These are phyloP conservation scores for Nomia melanderi DNA, from an alignment of 1,140 invertebrate genomes.

Conservation along the genomic window DNA sequence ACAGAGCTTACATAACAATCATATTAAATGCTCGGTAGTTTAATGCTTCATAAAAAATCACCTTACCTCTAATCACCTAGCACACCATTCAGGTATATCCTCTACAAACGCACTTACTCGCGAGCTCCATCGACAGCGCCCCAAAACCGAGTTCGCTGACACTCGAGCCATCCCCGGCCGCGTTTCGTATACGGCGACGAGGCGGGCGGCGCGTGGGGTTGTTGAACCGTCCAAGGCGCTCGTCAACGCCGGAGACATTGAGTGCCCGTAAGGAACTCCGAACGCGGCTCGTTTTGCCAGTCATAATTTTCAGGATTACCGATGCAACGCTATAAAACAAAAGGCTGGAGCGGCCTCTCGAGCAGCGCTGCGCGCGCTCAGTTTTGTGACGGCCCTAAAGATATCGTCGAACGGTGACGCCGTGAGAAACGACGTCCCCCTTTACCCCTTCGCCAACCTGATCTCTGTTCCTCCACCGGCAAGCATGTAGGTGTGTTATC, in stretches of 20 bases:
- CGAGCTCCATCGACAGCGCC: too few species aligned
- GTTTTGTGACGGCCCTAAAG: conserved; percentile 40
- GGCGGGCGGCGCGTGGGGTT: too few species aligned
- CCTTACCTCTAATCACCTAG: too few species aligned
- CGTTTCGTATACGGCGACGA: background rate
- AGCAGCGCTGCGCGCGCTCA: background rate
- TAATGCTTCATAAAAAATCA: too few species aligned
- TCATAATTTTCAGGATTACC: conserved; percentile 48
- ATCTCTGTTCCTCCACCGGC: conserved; percentile 7
- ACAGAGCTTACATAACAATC: too few species aligned
- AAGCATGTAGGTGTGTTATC: conserved; percentile 37
- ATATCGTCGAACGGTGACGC: conserved; percentile 44
- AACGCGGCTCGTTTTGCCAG: conserved; percentile 24
- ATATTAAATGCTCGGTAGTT: too few species aligned
- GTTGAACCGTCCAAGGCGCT: conserved; percentile 19
- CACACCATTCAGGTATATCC: too few species aligned
- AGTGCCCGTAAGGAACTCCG: conserved; percentile 35
- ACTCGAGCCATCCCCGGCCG: too few species aligned
- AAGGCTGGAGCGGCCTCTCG: conserved; percentile 1
- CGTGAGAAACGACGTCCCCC: conserved; percentile 30
- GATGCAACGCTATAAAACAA: conserved; percentile 52
- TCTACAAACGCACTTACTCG: too few species aligned
- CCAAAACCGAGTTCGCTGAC: too few species aligned
- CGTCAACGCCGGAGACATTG: conserved; percentile 34
- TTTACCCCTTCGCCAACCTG: background rate